Base-by-base conservation (phyloP, 64 coral and sea anemone species). In the Actinia equina region DNA sequence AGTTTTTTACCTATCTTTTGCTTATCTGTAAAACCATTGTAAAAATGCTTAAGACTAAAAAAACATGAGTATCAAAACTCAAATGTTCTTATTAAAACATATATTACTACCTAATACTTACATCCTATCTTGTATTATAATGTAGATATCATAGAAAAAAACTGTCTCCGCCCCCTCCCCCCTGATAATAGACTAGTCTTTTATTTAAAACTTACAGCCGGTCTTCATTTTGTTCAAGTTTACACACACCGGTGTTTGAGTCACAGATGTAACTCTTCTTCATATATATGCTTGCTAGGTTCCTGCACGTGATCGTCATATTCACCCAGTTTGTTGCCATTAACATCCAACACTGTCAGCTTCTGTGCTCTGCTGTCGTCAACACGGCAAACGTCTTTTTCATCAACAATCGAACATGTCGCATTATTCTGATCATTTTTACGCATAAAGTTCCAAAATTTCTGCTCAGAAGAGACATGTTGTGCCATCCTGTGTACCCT, bases 401-500 rank as follows among this genome's bases (percentile, higher is more conserved):
- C 46, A 11, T 77, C 64, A 22, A 61, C 62, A 46, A 87, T 30
- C 1, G 85, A 64, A 81, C 61, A 83, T 17, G 77, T 87, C 18
- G 78, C 55, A 63, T 6, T 13, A 65, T 41, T 74, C 11, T 17
- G 6, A 5, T 52, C 78, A 20, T 17, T 52, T 81, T 81, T 81
- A 20, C 78, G 78, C 78, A 81, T 52, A 52, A 81, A 81, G 22
- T 25, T 37, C 90, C 85, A 83, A 82, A 92, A 87, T 56, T 71
- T 82, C 78, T 67, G 45, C 25, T 92, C 90, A 49, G 20, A 16
- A 45, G 43, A 70, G 13, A 87, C 82, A 3, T 83, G 77, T 5
- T 42, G 2, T 17, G 74, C 90, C 80, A 82, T 87, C 42, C 80
- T 87, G 15, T 69, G 77, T 26, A 87, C 44, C 52, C 45, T 83